Conservation (phyloP, 1,140 invertebrate genomes). For the Heliothis virescens region DNA sequence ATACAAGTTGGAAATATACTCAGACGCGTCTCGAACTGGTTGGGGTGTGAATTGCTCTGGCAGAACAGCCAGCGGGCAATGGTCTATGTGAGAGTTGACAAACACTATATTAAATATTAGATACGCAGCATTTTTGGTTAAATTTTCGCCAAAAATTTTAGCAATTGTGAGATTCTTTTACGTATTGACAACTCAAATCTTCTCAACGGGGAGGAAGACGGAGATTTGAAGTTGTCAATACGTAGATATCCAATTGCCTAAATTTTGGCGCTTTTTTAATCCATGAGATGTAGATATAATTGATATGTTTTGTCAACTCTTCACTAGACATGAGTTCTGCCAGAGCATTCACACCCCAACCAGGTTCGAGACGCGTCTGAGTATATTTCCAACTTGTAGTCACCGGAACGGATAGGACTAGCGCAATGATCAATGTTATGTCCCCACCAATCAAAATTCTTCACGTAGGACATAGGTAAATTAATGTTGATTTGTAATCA, state of each 20-base stretch:
- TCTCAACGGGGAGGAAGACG: too few relatives aligned
- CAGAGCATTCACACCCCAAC: conserved; percentile 64
- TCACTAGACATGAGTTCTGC: conserved; percentile 50
- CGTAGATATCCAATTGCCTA: too few relatives aligned
- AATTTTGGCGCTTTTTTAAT: too few relatives aligned
- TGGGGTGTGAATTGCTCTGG: conserved; percentile 65
- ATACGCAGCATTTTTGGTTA: conserved; percentile 68
- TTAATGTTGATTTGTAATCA: conserved; percentile 41
- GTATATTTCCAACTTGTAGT: conserved; percentile 67
- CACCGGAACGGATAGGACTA: conserved; percentile 39
- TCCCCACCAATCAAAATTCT: conserved; percentile 66
- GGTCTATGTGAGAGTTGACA: conserved; percentile 68
- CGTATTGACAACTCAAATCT: conserved; percentile 63
- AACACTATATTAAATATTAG: too few relatives aligned
- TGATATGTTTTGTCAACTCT: conserved; percentile 64
- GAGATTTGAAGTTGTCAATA: too few relatives aligned
- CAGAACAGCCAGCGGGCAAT: conserved; percentile 56
- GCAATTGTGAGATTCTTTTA: conserved; percentile 63
- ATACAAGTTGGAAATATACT: conserved; percentile 69
- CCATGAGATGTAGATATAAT: too few relatives aligned
- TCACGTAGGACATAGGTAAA: conserved; percentile 17
- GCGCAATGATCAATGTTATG: conserved; percentile 53
- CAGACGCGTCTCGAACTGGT: conserved; percentile 69
- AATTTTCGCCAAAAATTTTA: conserved; percentile 64
- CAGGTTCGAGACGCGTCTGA: conserved; percentile 70